A percentile compares a stretch with the other conserved stretches of the same genome.
phyloP scores from a whole-genome alignment of 2,888 invertebrate species.

The Philopedon plagiatum region DNA sequence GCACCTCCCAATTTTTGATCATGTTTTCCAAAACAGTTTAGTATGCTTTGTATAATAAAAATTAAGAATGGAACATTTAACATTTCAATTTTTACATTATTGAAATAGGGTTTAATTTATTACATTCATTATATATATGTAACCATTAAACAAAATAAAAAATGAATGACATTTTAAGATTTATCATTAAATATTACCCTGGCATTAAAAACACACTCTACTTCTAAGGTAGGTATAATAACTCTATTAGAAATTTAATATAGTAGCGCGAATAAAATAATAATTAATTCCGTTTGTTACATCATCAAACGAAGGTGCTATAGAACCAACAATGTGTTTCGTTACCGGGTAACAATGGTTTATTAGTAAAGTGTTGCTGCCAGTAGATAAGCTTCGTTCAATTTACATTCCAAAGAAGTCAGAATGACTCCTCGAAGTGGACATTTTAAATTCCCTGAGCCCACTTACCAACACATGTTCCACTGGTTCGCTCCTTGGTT shows the following conservation, averaged over 20 bases:
- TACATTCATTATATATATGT: background rate
- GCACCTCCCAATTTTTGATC: no score
- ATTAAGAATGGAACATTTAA: no score
- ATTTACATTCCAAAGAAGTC: conserved; percentile 67
- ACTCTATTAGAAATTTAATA: conserved; percentile 41
- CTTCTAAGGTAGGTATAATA: conserved; percentile 29
- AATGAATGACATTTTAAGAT: conserved; percentile 2
- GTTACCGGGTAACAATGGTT: conserved; percentile 67
- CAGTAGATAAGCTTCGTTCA: conserved; percentile 67
- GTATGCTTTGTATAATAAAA: no score
- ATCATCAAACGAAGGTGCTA: conserved; percentile 42
- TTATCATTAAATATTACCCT: background rate
- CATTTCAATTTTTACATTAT: no score
- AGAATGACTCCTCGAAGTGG: conserved; percentile 66
- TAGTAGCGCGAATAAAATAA: conserved; percentile 49
- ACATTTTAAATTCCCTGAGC: conserved; percentile 65
- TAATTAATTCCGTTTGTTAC: conserved; percentile 48
- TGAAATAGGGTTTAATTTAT: background rate
- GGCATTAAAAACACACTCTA: background rate
- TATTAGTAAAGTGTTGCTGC: conserved; percentile 65
- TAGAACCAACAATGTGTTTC: conserved; percentile 65
- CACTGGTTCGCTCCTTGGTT: conserved; percentile 21
- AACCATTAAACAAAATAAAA: conserved; percentile 3
- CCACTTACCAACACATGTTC: conserved; percentile 57
- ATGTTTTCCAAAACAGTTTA: no score